Base-by-base conservation (phyloP, 2,888 invertebrate species). In the Nomada ruficornis region DNA sequence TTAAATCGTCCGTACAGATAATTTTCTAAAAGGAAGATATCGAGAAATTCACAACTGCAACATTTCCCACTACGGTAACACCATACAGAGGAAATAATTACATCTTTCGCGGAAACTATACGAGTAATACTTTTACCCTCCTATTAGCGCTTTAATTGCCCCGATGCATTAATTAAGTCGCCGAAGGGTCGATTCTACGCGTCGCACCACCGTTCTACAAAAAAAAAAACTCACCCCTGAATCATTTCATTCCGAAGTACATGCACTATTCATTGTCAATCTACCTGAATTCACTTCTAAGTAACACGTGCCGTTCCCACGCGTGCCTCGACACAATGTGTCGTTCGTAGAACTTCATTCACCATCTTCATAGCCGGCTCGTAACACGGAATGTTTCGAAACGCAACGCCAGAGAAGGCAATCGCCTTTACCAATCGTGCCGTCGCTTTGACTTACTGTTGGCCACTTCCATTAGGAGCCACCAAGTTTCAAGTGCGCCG, bases 401-500 rank as follows among this genome's bases (percentile, higher is more conserved):
- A 55, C 0, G 36, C 42, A n/a, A 80, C 80, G 1, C 80, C 86
- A 2, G 78, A 86, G 59, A 65, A 52, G 7, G 85, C 80, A 0
- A 42, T 89, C 0, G 15, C 15, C 1, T 84, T 86, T 26, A 80
- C 76, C 0, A 74, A 79, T 54, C 20, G 68, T 9, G 73, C 60
- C 63, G 44, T 83, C 0, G n/a, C 64, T 20, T 3, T 89, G 9
- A 54, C 64, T 1, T 81, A 63, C 44, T 71, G 78, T 10, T 88
- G 86, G 88, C 89, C 89, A 15, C 86, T 75, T 9, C n/a, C 81
- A 9, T 15, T 29, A 3, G 63, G 13, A 10, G 73, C 81, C 0
- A 79, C 29, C 15, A 82, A 44, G n/a, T 76, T 63, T 26, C 69
- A 83, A 54, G 13, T 76, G 2, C 2, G 76, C 23, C 20, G 67